Conservation (phyloP, 2,888 invertebrate species). For the Tinea pellionella region DNA sequence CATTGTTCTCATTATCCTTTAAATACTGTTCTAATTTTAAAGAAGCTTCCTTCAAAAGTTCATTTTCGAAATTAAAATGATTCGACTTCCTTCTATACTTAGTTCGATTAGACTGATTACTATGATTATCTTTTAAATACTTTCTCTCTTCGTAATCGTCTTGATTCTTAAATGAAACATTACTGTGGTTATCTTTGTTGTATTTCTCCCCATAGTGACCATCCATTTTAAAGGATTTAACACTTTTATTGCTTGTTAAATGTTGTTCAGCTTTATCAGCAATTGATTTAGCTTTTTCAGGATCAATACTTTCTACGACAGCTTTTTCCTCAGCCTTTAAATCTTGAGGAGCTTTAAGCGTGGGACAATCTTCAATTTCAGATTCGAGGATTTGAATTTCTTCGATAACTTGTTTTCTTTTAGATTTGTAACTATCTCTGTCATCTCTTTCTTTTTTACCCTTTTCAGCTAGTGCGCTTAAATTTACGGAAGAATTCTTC, state of each 20-base stretch:
- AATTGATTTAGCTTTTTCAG: constrained; percentile 46
- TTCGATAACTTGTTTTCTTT: constrained; percentile 50
- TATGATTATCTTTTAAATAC: constrained; percentile 56
- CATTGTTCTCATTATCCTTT: constrained; percentile 41
- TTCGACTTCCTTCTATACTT: constrained; percentile 57
- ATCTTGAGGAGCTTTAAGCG: constrained; percentile 61
- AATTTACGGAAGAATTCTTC: constrained; percentile 51
- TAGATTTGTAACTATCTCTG: constrained; percentile 31
- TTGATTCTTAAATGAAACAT: constrained; percentile 44
- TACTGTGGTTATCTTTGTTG: constrained; percentile 50
- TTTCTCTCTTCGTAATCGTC: constrained; percentile 54
- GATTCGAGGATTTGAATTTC: constrained; percentile 56
- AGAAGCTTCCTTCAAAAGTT: constrained; percentile 67
- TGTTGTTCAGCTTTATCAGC: constrained; percentile 50
- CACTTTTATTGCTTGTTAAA: constrained; percentile 42
- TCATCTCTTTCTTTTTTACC: constrained; percentile 22
- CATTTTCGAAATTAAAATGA: constrained; percentile 71
- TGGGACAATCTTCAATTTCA: constrained; percentile 63
- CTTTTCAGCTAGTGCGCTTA: constrained; percentile 26
- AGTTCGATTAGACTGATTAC: constrained; percentile 49
- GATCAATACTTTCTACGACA: constrained; percentile 50
- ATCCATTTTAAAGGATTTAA: constrained; percentile 55
- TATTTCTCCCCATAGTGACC: constrained; percentile 52
- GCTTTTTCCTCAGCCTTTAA: constrained; percentile 63
- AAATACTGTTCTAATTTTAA: constrained; percentile 63